A percentile compares a stretch with the other conserved stretches of the same genome.
Evolutionary conservation across 2,113 vertebrate species (phyloP).

Genomic region (Neoarius graeffei): DNA sequence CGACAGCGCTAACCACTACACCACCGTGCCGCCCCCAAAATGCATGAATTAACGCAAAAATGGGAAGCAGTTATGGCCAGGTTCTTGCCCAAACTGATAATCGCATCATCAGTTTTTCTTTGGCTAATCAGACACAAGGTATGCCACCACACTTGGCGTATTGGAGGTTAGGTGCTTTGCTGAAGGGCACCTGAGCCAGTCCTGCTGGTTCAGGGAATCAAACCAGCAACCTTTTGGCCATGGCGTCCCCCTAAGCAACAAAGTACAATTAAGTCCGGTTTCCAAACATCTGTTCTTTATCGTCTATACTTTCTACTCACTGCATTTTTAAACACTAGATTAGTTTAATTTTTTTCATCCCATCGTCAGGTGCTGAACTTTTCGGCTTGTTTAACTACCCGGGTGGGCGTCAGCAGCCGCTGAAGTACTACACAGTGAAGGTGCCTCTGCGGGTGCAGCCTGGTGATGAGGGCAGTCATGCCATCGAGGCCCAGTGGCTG

Average conservation of each 20-base stretch:
- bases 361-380: slow-evolving; percentile 80
- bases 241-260: background rate
- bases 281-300: background rate
- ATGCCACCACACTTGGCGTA: no score
- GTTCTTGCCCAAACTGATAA: no score
- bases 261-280: background rate
- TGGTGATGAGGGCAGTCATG: slow-evolving; percentile 78
- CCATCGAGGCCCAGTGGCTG: slow-evolving; percentile 93
- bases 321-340: background rate
- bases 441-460: slow-evolving; percentile 88
- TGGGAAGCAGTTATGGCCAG: background rate
- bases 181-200: no score
- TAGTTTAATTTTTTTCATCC: slow-evolving; percentile 5
- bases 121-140: no score
- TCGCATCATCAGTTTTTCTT: no score
- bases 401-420: slow-evolving; percentile 69
- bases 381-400: slow-evolving; percentile 91
- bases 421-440: slow-evolving; percentile 89
- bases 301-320: background rate
- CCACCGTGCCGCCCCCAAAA: no score
- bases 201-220: no score
- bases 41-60: no score
- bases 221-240: no score
- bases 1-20: no score
- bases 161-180: no score